Base-by-base conservation (phyloP, 1,140 invertebrate genomes). In the Zaprionus africanus region DNA sequence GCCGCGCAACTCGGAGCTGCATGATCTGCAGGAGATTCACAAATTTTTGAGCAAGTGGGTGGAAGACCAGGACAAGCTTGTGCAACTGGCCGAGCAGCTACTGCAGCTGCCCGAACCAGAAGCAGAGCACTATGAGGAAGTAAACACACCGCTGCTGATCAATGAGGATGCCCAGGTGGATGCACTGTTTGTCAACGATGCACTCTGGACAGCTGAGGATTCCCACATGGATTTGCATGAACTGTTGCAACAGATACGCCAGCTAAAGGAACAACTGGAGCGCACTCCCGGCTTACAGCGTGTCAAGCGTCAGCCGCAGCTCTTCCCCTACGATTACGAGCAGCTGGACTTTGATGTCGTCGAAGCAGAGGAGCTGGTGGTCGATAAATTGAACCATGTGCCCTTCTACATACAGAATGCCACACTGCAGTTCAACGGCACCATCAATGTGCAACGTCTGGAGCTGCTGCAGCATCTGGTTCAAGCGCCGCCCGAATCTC, bases 11-110 rank as follows among this genome's bases (percentile, higher is more conserved):
- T 90, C 88, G 2, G 91, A 93, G 68, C 26, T 92, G 31, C 76
- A 88, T 4, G 78, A 93, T 59, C 60, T 91, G 11, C 91, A 87
- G 70, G 82, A 91, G n/a, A 92, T 91, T 9, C 68, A 91, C 9
- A 28, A 88, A 5, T 93, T 93, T 57, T 84, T 91, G 53, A 71
- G 76, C 28, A n/a, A 67, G 2, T 92, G 88, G 78, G 69, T 93
- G 0, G 67, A 71, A 7, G 80, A 82, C 36, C 78, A 92, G 76
- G 79, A 93, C 9, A 56, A 79, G 9, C 53, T 80, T 1, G 7
- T 82, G 0, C 36, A 43, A 5, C 59, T 70, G 2, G 69, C 68
- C 2, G 58, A 81, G 26, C 26, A 64, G 19, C 19, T 79, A 11
- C 19, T 83, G 7, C n/a, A 11, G 2, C 51, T 41, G 0, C 19